A percentile compares a stretch with the other conserved stretches of the same genome.
Evolutionary conservation across 1,140 invertebrate species (phyloP).

Genomic region (Choristoneura fumiferana): DNA sequence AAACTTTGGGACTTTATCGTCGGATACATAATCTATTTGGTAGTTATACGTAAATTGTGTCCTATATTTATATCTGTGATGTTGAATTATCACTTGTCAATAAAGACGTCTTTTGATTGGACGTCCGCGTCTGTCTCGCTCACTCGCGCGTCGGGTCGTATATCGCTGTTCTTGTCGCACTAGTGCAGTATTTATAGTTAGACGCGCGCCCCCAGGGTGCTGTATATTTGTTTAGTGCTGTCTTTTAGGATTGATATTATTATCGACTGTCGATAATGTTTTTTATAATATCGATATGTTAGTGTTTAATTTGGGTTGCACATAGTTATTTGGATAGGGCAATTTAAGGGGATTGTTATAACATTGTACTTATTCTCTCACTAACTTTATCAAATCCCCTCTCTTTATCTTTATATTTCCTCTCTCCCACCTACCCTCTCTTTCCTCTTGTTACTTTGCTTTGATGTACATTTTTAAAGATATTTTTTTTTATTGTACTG

Average conservation of each 20-base stretch:
- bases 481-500: too few species aligned
- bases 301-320: too few species aligned
- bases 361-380: too few species aligned
- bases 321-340: too few species aligned
- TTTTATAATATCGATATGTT: too few species aligned
- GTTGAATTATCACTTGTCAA: slow-evolving; percentile 14
- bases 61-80: slow-evolving; percentile 6
- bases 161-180: background rate
- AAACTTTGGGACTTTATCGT: background rate
- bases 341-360: too few species aligned
- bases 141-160: background rate
- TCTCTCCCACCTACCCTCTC: too few species aligned
- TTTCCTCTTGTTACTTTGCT: too few species aligned
- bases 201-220: slow-evolving; percentile 6
- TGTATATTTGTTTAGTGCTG: slow-evolving; percentile 12
- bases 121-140: background rate
- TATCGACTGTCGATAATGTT: background rate
- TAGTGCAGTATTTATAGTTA: slow-evolving; percentile 14
- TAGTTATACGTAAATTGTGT: background rate
- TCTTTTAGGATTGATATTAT: background rate
- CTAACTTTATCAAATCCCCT: too few species aligned
- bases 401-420: too few species aligned
- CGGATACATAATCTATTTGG: background rate
- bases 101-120: slow-evolving; percentile 18
- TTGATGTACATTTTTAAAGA: too few species aligned